Evolutionary conservation across 2,888 invertebrate species (phyloP).

Genomic region (Lysandra bellargus): DNA sequence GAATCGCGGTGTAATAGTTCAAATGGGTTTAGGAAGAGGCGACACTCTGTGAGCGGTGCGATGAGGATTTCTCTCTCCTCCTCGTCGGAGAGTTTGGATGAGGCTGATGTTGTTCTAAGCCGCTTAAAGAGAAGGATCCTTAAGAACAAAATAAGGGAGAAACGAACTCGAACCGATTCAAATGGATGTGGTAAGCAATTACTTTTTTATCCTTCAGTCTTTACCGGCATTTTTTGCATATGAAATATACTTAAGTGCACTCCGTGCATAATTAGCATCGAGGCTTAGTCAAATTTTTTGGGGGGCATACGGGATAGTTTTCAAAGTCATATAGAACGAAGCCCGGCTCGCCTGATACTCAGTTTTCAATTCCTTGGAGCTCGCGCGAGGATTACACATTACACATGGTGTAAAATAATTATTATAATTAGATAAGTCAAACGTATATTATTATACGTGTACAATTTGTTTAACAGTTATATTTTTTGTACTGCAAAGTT

Average conservation of each 20-base stretch:
- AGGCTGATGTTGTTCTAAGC: constrained; percentile 74
- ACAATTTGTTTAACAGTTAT: not conserved
- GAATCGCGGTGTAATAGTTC: constrained; percentile 52
- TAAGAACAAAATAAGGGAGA: constrained; percentile 73
- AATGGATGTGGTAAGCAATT: constrained; percentile 63
- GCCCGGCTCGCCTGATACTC: no score
- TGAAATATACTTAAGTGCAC: no score
- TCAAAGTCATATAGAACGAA: no score
- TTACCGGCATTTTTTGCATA: no score
- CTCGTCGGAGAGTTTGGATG: constrained; percentile 77
- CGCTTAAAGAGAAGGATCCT: constrained; percentile 75
- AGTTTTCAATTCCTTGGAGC: no score
- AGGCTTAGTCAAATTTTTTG: not conserved
- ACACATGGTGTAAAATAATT: not conserved
- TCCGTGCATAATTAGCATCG: no score
- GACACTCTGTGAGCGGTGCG: constrained; percentile 65
- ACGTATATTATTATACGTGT: not conserved
- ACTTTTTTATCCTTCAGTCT: not conserved
- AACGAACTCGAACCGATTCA: constrained; percentile 61
- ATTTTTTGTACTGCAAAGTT: not conserved
- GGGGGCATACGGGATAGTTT: no score
- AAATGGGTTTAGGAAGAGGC: constrained; percentile 59
- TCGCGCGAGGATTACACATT: not conserved
- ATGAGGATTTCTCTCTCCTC: constrained; percentile 60
- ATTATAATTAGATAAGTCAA: not conserved